Evolutionary conservation across 2,888 invertebrate species (phyloP), one percentile per base, ranked within the genome.

Genomic region (Junonia oenone): DNA sequence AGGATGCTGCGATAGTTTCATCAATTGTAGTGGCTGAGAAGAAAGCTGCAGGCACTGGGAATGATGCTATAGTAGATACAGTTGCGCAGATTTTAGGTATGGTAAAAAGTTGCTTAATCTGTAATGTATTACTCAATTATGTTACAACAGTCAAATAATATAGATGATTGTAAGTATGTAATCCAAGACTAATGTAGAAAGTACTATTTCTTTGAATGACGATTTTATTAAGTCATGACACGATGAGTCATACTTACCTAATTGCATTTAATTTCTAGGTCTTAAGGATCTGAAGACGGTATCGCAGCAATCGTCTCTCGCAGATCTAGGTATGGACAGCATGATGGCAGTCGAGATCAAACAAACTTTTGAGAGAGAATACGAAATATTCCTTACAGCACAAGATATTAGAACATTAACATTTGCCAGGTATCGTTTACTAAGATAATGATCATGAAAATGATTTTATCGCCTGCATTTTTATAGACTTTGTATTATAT

Each of bases 291-390:
- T 93, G 71, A 95, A 94, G 80, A 92, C 92, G 0, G 92, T 94
- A 0, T 94, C 95, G 43, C 91, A 92, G 59, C 93, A 94, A 69
- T 92, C 94, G 0, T 93, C 94, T 0, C 87, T 99, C 1, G 96
- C 97, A 1, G 98, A 99, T 76, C 89, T 99, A 62, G 99, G 99
- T 31, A 96, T 99, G 94, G 98, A 99, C 85, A 98, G 98, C 1
- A 94, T 99, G 91, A 98, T 98, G 97, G 97, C 97, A 0, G 97
- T 98, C 0, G 98, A 99, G 83, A 97, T 99, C 65, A 98, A 98
- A 68, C 98, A 98, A 82, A 95, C 95, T 0, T 81, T 98, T 1
- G 98, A 98, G 78, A 91, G 97, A 67, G 96, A 97, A 75, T 98
- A 95, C 74, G 97, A 98, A 72, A 88, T 98, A 51, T 94, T 94